phyloP scores from a whole-genome alignment of 1,140 invertebrate genomes.

The Pomacea maculata region DNA sequence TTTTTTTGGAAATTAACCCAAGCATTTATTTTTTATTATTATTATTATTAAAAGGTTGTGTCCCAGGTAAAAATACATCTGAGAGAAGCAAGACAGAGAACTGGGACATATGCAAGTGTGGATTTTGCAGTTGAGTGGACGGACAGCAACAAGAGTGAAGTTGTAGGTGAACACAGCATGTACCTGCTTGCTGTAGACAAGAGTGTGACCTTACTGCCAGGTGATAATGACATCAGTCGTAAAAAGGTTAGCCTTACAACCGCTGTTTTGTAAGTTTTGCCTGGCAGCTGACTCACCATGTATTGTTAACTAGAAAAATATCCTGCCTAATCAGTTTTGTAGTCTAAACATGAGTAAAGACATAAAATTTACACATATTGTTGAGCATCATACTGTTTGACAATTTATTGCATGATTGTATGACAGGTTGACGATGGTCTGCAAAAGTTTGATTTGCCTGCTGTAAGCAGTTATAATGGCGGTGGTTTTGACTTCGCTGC shows the following conservation, averaged over 20 bases:
- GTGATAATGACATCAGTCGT: conserved; percentile 71
- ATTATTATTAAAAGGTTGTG: too few species aligned
- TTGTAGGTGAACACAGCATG: conserved; percentile 70
- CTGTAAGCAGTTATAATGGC: too few species aligned
- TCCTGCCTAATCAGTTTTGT: too few species aligned
- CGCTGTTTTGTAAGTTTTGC: background rate
- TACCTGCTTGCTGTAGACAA: conserved; percentile 89
- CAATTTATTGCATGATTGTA: background rate
- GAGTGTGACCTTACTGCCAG: conserved; percentile 78
- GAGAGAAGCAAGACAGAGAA: background rate
- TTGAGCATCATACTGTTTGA: too few species aligned
- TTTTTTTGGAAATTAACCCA: too few species aligned
- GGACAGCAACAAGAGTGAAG: conserved; percentile 3
- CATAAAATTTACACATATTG: too few species aligned
- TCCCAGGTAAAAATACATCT: background rate
- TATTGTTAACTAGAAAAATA: too few species aligned
- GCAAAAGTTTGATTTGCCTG: background rate
- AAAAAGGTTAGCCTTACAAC: conserved; percentile 59
- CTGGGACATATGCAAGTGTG: conserved; percentile 1
- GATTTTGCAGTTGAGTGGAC: conserved; percentile 14
- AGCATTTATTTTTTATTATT: too few species aligned
- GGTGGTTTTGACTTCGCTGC: too few species aligned
- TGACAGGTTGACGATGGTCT: conserved; percentile 1
- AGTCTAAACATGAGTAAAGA: too few species aligned
- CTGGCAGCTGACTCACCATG: too few species aligned